Percentiles rank a stretch among this genome's conserved stretches.
phyloP scores from a whole-genome alignment of 92 coral and sea anemone species.

The Palythoa heliodiscus region DNA sequence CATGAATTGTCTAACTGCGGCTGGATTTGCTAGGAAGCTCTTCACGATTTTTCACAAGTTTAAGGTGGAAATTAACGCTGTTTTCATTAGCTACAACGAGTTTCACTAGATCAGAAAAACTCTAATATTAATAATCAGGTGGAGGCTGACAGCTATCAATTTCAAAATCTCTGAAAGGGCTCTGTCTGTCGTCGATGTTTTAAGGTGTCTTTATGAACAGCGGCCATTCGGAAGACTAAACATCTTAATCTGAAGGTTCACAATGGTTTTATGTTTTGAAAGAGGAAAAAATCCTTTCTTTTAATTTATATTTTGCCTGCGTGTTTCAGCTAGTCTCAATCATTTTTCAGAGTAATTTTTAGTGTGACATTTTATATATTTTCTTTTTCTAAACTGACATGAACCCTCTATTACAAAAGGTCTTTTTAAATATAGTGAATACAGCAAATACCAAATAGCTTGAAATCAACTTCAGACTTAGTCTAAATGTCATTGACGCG shows the following conservation, averaged over 20 bases:
- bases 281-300: not conserved
- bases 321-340: no score
- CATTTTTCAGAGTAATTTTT: not conserved
- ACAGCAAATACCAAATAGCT: no score
- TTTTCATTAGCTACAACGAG: not conserved
- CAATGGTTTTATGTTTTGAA: not conserved
- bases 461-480: no score
- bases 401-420: no score
- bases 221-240: not conserved
- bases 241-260: not conserved
- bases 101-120: not conserved
- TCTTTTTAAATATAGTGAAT: no score
- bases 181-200: not conserved
- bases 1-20: not conserved
- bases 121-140: not conserved
- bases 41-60: not conserved
- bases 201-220: not conserved
- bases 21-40: not conserved
- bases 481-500: not conserved
- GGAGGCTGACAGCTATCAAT: not conserved
- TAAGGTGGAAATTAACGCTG: not conserved
- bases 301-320: not conserved
- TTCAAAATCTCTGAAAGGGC: no score
- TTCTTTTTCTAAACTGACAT: no score
- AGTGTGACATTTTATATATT: not conserved